Conservation (phyloP, 2,113 vertebrate genomes). For the Silurus glanis region DNA sequence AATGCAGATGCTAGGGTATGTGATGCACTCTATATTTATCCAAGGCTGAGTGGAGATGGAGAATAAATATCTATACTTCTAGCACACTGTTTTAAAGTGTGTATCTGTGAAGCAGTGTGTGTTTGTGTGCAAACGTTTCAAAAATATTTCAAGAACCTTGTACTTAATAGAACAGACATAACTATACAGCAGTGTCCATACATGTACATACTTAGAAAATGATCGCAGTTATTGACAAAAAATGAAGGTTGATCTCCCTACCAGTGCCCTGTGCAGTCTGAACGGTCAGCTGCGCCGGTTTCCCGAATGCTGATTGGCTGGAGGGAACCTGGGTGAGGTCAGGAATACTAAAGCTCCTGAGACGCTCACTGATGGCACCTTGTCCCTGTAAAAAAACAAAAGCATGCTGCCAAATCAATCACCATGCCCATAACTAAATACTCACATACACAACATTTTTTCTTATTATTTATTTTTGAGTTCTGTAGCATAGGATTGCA, state of each 20-base stretch:
- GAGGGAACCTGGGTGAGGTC: slow-evolving; percentile 79
- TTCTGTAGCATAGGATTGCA: not conserved
- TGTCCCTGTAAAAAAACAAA: slow-evolving; percentile 74
- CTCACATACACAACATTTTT: not conserved
- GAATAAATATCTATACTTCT: not conserved
- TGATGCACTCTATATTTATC: not conserved
- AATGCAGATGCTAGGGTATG: not conserved
- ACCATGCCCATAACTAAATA: not conserved
- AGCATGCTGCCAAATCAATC: not conserved
- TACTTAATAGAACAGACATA: no score
- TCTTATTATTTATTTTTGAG: not conserved
- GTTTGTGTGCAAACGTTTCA: not conserved
- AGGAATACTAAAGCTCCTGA: slow-evolving; percentile 85
- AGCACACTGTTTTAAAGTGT: not conserved
- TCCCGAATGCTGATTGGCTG: slow-evolving; percentile 74
- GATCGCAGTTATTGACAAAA: not conserved
- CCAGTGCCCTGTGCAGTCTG: slow-evolving; percentile 39
- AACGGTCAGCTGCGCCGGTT: slow-evolving; percentile 47
- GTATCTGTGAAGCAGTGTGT: not conserved
- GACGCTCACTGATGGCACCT: slow-evolving; percentile 84
- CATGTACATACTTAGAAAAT: not conserved
- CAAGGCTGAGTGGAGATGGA: not conserved
- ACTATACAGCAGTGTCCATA: no score
- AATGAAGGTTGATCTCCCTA: not conserved
- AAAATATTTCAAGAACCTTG: no score